These are phyloP conservation scores for Dascillus cervinus DNA, from an alignment of 2,888 invertebrate species.

Conservation along the genomic window DNA sequence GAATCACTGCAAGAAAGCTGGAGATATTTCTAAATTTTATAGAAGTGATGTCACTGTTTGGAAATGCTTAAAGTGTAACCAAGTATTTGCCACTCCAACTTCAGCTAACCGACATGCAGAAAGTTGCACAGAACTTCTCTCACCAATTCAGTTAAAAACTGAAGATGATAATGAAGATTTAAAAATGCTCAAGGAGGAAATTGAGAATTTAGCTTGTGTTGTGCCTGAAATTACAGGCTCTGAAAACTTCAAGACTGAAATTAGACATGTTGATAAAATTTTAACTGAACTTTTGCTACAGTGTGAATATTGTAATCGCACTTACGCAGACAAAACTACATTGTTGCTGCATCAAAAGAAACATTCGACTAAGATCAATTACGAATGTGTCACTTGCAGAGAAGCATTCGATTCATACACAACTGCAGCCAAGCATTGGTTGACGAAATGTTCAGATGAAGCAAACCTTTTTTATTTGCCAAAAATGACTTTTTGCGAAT, in stretches of 20 bases:
- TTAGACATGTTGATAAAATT: slow-evolving; percentile 31
- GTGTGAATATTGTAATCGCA: slow-evolving; percentile 55
- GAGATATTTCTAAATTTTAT: slow-evolving; percentile 41
- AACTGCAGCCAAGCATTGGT: slow-evolving; percentile 50
- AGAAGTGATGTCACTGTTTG: slow-evolving; percentile 41
- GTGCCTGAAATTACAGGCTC: slow-evolving; percentile 9
- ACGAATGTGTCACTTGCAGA: slow-evolving; percentile 43
- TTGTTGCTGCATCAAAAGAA: slow-evolving; percentile 41
- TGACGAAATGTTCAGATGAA: slow-evolving; percentile 41
- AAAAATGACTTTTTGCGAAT: slow-evolving; percentile 42
- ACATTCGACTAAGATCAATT: slow-evolving; percentile 43
- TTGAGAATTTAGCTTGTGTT: slow-evolving; percentile 11
- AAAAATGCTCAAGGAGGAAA: slow-evolving; percentile 13
- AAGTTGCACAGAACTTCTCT: slow-evolving; percentile 18
- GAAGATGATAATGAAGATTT: slow-evolving; percentile 5
- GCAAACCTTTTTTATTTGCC: slow-evolving; percentile 43
- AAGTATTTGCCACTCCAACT: slow-evolving; percentile 36
- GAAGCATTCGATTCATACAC: slow-evolving; percentile 45
- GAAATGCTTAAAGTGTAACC: slow-evolving; percentile 40
- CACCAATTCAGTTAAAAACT: slow-evolving; percentile 1
- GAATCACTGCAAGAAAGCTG: slow-evolving; percentile 42
- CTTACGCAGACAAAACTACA: slow-evolving; percentile 47
- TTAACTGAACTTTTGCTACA: slow-evolving; percentile 45
- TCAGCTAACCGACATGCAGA: slow-evolving; percentile 32
- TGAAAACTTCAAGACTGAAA: slow-evolving; percentile 1